A percentile compares a stretch with the other conserved stretches of the same genome.
Conservation (phyloP, 2,797 vertebrate genomes). For the Neostethus bicornis region DNA sequence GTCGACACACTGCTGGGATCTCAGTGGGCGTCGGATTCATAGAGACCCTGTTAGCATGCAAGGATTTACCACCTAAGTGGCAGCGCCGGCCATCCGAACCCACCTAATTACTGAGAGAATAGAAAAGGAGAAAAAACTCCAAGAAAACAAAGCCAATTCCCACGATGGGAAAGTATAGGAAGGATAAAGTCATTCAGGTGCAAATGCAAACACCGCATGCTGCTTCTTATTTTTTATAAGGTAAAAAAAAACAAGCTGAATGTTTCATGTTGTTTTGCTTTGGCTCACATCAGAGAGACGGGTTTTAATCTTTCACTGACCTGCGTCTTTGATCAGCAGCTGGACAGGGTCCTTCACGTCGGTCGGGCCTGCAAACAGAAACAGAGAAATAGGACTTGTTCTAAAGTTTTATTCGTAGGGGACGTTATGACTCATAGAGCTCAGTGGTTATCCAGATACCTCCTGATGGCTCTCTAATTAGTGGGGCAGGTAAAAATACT, state of each 20-base stretch:
- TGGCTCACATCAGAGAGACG: too few species aligned
- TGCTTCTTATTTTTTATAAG: neutral
- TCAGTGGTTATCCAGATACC: too few species aligned
- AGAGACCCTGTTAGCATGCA: conserved; percentile 20
- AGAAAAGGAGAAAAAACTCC: neutral
- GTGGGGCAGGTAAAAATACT: too few species aligned
- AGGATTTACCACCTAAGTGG: conserved; percentile 33
- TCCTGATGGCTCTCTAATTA: too few species aligned
- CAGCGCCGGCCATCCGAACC: conserved; percentile 27
- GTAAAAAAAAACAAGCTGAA: neutral
- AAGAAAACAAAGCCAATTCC: neutral
- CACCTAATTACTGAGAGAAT: conserved; percentile 24
- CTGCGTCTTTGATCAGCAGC: conserved; percentile 95
- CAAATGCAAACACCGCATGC: neutral
- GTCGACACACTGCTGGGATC: conserved; percentile 38
- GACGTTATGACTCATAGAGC: too few species aligned
- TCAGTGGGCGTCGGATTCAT: conserved; percentile 30
- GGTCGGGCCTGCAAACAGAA: conserved; percentile 83
- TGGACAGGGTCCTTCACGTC: conserved; percentile 87
- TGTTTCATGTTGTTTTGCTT: too few species aligned
- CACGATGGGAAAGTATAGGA: neutral
- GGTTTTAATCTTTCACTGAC: conserved; percentile 69
- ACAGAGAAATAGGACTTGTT: conserved; percentile 6
- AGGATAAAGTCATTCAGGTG: neutral
- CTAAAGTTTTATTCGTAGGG: too few species aligned